Conservation (phyloP, 2,113 vertebrate species). For the Sardina pilchardus region DNA sequence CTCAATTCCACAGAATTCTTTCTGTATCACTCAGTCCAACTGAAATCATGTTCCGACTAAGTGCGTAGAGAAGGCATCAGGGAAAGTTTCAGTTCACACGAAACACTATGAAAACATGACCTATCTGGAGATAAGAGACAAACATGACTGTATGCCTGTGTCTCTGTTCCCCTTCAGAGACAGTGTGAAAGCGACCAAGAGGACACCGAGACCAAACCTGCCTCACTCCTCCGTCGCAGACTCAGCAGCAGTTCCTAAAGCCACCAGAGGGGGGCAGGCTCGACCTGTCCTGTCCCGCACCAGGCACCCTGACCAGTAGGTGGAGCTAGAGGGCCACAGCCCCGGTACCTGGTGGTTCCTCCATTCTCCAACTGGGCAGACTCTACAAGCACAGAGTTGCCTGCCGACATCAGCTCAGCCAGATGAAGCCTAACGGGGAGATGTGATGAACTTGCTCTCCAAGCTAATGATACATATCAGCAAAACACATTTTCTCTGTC, state of each 20-base stretch:
- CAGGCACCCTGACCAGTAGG: not conserved
- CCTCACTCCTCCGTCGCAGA: slow-evolving; percentile 61
- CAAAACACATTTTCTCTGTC: not conserved
- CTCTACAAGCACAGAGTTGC: not conserved
- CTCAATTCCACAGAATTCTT: not conserved
- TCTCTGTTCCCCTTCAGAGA: slow-evolving; percentile 59
- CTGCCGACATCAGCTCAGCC: not conserved
- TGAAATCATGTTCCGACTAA: not conserved
- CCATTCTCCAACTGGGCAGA: not conserved
- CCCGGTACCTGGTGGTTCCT: not conserved
- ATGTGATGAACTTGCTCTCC: not conserved
- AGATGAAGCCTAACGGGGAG: not conserved
- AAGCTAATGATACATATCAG: not conserved
- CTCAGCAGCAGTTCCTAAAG: slow-evolving; percentile 73
- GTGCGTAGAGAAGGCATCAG: too few species aligned
- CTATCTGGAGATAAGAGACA: not conserved
- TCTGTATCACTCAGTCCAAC: too few species aligned
- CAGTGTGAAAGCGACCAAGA: slow-evolving; percentile 75
- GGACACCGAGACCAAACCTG: slow-evolving; percentile 61
- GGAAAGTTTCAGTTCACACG: not conserved
- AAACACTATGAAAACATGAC: not conserved
- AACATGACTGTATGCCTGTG: not conserved
- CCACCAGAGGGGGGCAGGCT: slow-evolving; percentile 19
- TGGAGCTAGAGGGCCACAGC: not conserved
- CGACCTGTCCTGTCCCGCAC: not conserved